These are phyloP conservation scores for Iguana delicatissima DNA, from an alignment of 2,797 vertebrate genomes.

Conservation along the genomic window DNA sequence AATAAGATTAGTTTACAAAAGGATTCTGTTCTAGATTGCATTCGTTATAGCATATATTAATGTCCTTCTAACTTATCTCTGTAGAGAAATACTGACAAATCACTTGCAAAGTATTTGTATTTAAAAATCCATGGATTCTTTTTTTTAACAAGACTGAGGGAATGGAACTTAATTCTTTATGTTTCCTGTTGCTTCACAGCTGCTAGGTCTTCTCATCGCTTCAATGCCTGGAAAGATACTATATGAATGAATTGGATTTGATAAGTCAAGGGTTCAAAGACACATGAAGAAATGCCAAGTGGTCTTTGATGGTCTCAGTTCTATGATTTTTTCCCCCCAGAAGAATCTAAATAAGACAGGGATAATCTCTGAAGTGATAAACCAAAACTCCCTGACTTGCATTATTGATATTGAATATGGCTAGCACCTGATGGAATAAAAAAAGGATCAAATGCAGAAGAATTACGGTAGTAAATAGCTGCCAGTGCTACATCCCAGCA, in stretches of 20 bases:
- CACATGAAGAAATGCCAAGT: background rate
- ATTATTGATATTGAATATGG: background rate
- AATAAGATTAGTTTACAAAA: slow-evolving; percentile 54
- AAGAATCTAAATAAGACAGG: background rate
- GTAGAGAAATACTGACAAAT: slow-evolving; percentile 51
- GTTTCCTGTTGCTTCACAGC: slow-evolving; percentile 23
- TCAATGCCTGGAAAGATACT: slow-evolving; percentile 23
- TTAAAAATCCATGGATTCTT: slow-evolving; percentile 33
- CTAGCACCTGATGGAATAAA: background rate
- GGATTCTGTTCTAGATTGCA: slow-evolving; percentile 50
- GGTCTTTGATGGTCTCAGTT: background rate
- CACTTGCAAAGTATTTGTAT: background rate
- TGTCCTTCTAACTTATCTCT: slow-evolving; percentile 41
- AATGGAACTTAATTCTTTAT: slow-evolving; percentile 16
- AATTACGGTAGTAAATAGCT: background rate
- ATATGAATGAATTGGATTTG: background rate
- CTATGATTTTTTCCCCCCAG: no score
- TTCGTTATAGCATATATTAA: slow-evolving; percentile 45
- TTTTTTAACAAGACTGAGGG: background rate
- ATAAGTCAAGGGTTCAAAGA: background rate
- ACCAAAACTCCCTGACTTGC: background rate
- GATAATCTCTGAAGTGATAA: background rate
- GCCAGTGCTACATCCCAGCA: no score
- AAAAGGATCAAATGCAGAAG: background rate
- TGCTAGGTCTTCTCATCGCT: slow-evolving; percentile 7